Evolutionary conservation across 1,140 invertebrate species (phyloP), one percentile per base, ranked within the genome.

Genomic region (Dryas iulia): DNA sequence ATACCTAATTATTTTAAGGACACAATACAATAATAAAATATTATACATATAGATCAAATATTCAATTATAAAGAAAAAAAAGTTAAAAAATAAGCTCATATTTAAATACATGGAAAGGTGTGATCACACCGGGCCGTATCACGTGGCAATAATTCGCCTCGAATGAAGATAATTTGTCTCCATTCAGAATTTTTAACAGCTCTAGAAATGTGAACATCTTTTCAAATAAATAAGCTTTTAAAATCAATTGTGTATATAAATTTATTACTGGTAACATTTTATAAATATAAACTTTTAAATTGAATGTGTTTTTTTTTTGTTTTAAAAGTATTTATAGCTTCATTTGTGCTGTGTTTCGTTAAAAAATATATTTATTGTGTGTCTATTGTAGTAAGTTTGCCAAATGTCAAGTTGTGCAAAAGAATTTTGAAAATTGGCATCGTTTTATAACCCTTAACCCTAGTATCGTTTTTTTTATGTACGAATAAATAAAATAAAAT

Each of bases 111-210:
- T 18, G 25, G 23, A 67, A 67, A 67, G 66, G 66, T 67, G 66
- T 30, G 11, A 8, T 6, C 47, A 56, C 66, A 67, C 66, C 66
- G 66, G 66, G 28, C 66, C 14, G 6, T 14, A 8, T 47, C 39
- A 21, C 39, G 39, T 47, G 39, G 14, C 39, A 3, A n/a, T 35
- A 35, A 35, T 35, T 33, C 31, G 25, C 35, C 26, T 23, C 26
- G 57, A 60, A 33, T 60, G 24, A 33, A 60, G 39, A 54, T 59
- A 60, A 61, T 67, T 67, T 61, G 66, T 67, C 66, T 60, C 26
- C 54, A 60, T 61, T 61, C 58, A 60, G 21, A 14, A 61, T 14
- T 61, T 59, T 33, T 59, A 67, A 56, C 23, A 25, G 23, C 18
- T 56, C n/a, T 24, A 56, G 24, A 11, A 56, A 24, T 24, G 53